Conservation (phyloP, 2,113 vertebrate species). For the Oreochromis niloticus region DNA sequence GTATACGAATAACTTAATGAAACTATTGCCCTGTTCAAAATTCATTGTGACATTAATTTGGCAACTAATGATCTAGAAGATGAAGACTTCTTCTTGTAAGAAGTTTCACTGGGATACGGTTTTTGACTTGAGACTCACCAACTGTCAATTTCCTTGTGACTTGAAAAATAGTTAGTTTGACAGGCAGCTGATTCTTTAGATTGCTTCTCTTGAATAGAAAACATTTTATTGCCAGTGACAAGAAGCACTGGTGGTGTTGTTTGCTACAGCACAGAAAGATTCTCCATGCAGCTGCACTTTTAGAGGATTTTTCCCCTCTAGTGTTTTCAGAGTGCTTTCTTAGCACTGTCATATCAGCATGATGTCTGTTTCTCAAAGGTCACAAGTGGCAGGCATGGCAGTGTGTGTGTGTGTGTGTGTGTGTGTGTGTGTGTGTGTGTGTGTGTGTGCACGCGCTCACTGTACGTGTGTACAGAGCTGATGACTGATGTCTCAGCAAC, state of each 20-base stretch:
- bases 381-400: conserved; percentile 34
- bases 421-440: neutral
- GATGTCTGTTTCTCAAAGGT: conserved; percentile 49
- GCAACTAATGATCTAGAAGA: neutral
- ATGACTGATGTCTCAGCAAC: conserved; percentile 56
- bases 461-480: conserved; percentile 8
- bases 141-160: neutral
- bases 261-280: neutral
- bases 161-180: neutral
- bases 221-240: neutral
- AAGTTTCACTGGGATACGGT: neutral
- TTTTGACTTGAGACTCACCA: neutral
- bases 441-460: neutral
- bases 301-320: neutral
- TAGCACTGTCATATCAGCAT: conserved; percentile 35
- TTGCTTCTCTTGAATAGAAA: neutral
- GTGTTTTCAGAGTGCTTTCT: conserved; percentile 16
- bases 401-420: neutral
- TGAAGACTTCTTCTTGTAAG: neutral
- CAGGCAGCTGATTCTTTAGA: neutral
- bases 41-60: neutral
- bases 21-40: neutral
- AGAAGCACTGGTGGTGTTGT: neutral
- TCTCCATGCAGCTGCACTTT: neutral
- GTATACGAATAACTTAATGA: neutral